Evolutionary conservation across 2,797 vertebrate genomes (phyloP).

Genomic region (Bradypodion pumilum): DNA sequence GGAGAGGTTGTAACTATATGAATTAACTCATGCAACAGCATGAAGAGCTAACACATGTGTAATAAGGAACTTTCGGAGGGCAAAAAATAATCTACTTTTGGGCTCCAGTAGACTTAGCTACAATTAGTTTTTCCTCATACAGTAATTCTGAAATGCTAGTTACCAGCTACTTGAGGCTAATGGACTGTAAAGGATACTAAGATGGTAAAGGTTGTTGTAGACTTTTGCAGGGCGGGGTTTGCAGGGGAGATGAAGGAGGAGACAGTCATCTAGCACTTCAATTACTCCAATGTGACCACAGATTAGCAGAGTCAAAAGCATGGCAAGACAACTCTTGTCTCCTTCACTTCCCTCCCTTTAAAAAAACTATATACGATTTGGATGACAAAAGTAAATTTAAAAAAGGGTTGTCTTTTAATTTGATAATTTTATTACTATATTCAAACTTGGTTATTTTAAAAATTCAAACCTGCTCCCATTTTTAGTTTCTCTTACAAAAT

Average conservation of each 20-base stretch:
- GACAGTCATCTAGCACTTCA: too few species aligned
- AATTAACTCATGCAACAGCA: neutral
- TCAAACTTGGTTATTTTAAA: neutral
- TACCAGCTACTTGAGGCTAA: neutral
- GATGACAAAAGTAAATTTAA: neutral
- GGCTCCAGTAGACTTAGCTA: neutral
- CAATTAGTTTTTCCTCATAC: too few species aligned
- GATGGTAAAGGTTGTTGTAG: neutral
- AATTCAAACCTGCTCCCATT: neutral
- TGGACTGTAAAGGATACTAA: too few species aligned
- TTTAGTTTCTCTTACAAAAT: neutral
- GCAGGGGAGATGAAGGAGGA: too few species aligned
- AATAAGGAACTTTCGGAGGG: neutral
- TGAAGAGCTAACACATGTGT: neutral
- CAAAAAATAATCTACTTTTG: neutral
- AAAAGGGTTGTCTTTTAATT: neutral
- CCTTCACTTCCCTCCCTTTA: neutral
- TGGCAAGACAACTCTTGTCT: neutral
- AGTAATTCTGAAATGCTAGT: too few species aligned
- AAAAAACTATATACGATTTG: neutral
- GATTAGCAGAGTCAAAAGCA: too few species aligned
- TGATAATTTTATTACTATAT: neutral
- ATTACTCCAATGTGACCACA: too few species aligned
- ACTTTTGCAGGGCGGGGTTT: too few species aligned
- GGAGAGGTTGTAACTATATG: neutral